These are phyloP conservation scores for Lasioglossum zephyrum DNA, from an alignment of 2,888 invertebrate genomes.

Conservation along the genomic window DNA sequence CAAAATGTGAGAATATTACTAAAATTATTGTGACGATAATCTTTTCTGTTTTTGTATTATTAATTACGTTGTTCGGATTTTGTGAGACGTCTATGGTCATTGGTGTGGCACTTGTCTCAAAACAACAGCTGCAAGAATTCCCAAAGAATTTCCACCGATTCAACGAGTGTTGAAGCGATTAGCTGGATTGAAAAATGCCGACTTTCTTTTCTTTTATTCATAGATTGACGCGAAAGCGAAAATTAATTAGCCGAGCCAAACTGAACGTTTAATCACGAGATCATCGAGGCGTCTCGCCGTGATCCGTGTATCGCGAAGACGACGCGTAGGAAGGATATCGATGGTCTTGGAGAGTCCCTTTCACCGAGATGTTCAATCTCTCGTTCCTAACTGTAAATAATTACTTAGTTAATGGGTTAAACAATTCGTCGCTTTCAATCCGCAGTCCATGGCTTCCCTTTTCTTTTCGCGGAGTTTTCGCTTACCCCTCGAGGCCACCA, in stretches of 20 bases:
- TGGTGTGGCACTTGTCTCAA: too few relatives aligned
- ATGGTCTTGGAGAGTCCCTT: neutral
- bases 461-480: constrained; percentile 8
- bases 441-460: neutral
- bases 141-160: neutral
- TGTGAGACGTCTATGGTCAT: too few relatives aligned
- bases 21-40: too few relatives aligned
- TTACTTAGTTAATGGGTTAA: constrained; percentile 23
- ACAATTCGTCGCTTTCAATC: neutral
- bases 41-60: too few relatives aligned
- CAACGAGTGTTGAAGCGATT: neutral
- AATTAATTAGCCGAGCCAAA: neutral
- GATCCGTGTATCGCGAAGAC: neutral
- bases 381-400: constrained; percentile 12
- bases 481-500: neutral
- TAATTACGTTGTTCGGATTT: too few relatives aligned
- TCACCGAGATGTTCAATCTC: constrained; percentile 1
- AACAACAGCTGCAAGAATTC: neutral
- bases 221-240: neutral
- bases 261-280: neutral
- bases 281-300: neutral
- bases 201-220: constrained; percentile 3
- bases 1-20: too few relatives aligned
- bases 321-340: neutral
- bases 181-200: neutral